phyloP scores from a whole-genome alignment of 1,140 invertebrate species.

The Drosophila kanapiae region DNA sequence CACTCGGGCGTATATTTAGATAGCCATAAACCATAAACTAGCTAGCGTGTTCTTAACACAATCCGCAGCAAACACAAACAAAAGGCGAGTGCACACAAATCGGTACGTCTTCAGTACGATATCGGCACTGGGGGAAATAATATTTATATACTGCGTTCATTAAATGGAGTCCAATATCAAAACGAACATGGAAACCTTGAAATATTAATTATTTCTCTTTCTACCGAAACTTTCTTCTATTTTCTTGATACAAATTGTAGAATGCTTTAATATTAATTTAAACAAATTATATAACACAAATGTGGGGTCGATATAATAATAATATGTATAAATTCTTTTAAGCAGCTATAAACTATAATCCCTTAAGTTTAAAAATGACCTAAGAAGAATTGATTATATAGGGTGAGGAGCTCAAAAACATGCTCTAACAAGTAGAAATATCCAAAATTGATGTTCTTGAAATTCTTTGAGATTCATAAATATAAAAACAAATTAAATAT shows the following conservation, averaged over 20 bases:
- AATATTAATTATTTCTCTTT: background rate
- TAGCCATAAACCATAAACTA: constrained; percentile 67
- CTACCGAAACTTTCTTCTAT: background rate
- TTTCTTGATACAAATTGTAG: background rate
- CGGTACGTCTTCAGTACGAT: constrained; percentile 39
- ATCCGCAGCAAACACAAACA: constrained; percentile 56
- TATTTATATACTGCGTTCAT: background rate
- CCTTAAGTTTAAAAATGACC: too few relatives aligned
- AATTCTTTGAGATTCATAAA: too few relatives aligned
- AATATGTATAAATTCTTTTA: too few relatives aligned
- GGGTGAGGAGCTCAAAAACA: too few relatives aligned
- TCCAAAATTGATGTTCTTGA: too few relatives aligned
- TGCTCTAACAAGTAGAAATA: too few relatives aligned
- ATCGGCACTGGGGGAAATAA: constrained; percentile 24
- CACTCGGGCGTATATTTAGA: constrained; percentile 50
- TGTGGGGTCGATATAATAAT: too few relatives aligned
- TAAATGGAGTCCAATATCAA: background rate
- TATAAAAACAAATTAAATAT: too few relatives aligned
- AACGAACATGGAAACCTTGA: background rate
- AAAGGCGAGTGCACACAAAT: constrained; percentile 37
- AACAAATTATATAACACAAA: too few relatives aligned
- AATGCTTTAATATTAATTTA: background rate
- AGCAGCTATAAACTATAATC: too few relatives aligned
- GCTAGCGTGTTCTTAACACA: constrained; percentile 64
- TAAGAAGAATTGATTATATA: too few relatives aligned